These are phyloP conservation scores for Alectura lathami DNA, from an alignment of 2,113 vertebrate genomes.

Conservation along the genomic window DNA sequence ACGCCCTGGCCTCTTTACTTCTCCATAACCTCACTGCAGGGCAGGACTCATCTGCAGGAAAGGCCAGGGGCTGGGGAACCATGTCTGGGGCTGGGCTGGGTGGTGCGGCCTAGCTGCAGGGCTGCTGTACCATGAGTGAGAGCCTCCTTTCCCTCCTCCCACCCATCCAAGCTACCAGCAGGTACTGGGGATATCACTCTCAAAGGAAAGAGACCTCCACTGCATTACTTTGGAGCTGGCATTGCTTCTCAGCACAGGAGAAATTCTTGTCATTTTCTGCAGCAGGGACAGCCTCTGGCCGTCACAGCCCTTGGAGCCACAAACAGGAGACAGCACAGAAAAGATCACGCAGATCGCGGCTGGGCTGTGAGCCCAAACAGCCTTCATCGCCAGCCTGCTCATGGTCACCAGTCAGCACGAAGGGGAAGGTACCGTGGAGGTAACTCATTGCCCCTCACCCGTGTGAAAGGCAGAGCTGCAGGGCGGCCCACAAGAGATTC, in stretches of 20 bases:
- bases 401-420: not conserved
- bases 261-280: rapidly evolving
- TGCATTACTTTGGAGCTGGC: not conserved
- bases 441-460: not conserved
- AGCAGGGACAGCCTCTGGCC: not conserved
- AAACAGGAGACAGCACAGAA: not conserved
- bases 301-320: not conserved
- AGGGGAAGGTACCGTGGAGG: not conserved
- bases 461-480: not conserved
- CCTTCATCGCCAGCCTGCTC: not conserved
- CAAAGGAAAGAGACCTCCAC: not conserved
- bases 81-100: not conserved
- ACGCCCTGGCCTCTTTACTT: rapidly evolving
- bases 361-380: not conserved
- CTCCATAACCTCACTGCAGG: not conserved
- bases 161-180: not conserved
- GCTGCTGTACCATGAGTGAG: rapidly evolving
- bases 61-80: not conserved
- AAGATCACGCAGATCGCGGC: not conserved
- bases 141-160: not conserved
- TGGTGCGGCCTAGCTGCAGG: not conserved
- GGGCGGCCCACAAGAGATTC: not conserved
- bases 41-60: too few species aligned
- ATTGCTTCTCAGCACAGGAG: not conserved
- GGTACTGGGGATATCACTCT: not conserved